These are phyloP conservation scores for pig (Sus scrofa) DNA, from an alignment of 2,113 vertebrate species.

Conservation along the genomic window DNA sequence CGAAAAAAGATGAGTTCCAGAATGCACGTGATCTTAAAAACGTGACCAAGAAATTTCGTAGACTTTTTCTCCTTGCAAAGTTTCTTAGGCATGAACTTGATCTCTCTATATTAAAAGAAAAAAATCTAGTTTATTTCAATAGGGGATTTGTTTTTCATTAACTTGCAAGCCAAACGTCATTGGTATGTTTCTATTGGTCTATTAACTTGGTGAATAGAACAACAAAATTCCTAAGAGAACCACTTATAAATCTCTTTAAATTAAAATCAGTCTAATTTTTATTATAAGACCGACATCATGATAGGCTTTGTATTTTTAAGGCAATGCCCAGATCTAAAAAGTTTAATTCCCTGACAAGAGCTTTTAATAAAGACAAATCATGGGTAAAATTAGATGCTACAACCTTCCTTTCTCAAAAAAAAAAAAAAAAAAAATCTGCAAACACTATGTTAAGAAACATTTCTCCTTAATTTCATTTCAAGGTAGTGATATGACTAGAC, in stretches of 20 bases:
- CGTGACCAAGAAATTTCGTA: slow-evolving; percentile 70
- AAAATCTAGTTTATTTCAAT: slow-evolving; percentile 69
- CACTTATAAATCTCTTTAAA: slow-evolving; percentile 80
- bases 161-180: slow-evolving; percentile 70
- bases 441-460: slow-evolving; percentile 73
- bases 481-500: slow-evolving; percentile 84
- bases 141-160: slow-evolving; percentile 81
- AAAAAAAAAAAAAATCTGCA: slow-evolving; percentile 64
- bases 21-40: slow-evolving; percentile 74
- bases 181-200: slow-evolving; percentile 62
- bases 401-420: slow-evolving; percentile 65
- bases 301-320: slow-evolving; percentile 71
- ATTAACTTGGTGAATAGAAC: slow-evolving; percentile 76
- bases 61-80: slow-evolving; percentile 75
- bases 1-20: slow-evolving; percentile 63
- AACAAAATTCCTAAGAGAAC: slow-evolving; percentile 77
- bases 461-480: slow-evolving; percentile 84
- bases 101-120: slow-evolving; percentile 71
- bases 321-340: slow-evolving; percentile 62
- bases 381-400: slow-evolving; percentile 77
- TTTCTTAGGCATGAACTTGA: slow-evolving; percentile 74
- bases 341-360: slow-evolving; percentile 69
- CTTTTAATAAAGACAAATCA: slow-evolving; percentile 83
- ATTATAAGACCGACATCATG: slow-evolving; percentile 65
- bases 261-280: slow-evolving; percentile 81